These are phyloP conservation scores for Conomelus anceps DNA, from an alignment of 2,888 invertebrate species.

Conservation along the genomic window DNA sequence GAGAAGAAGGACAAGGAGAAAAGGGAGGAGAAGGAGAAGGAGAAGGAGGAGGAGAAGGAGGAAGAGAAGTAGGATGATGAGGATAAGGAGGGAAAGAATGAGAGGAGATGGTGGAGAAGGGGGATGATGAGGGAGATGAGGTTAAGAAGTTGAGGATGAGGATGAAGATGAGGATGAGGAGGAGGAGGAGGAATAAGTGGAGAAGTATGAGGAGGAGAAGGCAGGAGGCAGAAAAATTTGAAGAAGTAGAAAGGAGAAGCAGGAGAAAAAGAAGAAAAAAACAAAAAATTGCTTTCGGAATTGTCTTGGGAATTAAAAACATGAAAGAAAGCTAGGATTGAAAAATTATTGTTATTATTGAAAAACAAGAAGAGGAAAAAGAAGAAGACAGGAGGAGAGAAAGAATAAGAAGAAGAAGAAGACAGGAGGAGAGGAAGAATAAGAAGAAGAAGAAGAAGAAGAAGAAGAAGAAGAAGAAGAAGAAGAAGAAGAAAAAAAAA, in stretches of 20 bases:
- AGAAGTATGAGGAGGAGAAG: neutral
- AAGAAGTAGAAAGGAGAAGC: neutral
- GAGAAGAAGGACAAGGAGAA: neutral
- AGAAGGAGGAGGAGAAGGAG: neutral
- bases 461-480: neutral
- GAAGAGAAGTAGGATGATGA: neutral
- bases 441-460: neutral
- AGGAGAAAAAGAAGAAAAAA: neutral
- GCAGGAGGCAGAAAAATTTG: neutral
- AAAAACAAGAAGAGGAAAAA: neutral
- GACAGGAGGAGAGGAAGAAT: neutral
- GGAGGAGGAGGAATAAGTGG: neutral
- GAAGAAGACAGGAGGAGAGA: neutral
- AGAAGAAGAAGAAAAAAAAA: neutral
- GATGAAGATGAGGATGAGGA: neutral
- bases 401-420: neutral
- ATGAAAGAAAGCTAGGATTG: no score
- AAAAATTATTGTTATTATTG: no score
- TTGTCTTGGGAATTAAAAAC: no score
- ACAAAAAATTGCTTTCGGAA: no score
- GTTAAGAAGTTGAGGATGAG: neutral
- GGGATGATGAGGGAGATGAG: neutral
- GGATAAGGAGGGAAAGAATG: neutral
- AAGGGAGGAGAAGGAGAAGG: neutral
- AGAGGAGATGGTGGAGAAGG: neutral